A percentile compares a stretch with the other conserved stretches of the same genome.
Evolutionary conservation across 1,140 invertebrate species (phyloP).

Genomic region (Sitophilus oryzae): DNA sequence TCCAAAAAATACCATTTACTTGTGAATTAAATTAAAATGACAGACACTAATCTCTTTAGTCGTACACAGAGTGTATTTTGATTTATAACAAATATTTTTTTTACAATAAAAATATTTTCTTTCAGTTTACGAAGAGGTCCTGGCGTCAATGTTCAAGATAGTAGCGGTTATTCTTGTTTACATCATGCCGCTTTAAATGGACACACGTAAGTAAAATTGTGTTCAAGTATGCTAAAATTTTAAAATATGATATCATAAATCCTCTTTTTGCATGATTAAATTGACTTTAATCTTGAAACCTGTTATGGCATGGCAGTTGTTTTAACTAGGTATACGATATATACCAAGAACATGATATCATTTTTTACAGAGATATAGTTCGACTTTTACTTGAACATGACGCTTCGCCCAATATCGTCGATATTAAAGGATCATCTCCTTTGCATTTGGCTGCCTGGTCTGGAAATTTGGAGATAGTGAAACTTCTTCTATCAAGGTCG

Average conservation of each 20-base stretch:
- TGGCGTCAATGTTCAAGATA: slow-evolving; percentile 88
- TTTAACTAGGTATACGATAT: neutral
- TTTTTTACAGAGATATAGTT: slow-evolving; percentile 73
- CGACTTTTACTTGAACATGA: slow-evolving; percentile 77
- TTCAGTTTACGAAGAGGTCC: slow-evolving; percentile 78
- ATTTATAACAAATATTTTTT: neutral
- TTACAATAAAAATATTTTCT: slow-evolving; percentile 33
- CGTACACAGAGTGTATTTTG: neutral
- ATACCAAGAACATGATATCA: slow-evolving; percentile 2
- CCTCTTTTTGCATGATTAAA: no score
- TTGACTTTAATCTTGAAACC: slow-evolving; percentile 1
- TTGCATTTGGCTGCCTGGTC: slow-evolving; percentile 87
- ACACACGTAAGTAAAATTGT: slow-evolving; percentile 69
- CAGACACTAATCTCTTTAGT: no score
- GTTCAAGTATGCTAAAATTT: no score
- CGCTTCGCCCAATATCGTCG: slow-evolving; percentile 81
- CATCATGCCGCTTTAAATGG: slow-evolving; percentile 93
- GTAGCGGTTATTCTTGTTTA: slow-evolving; percentile 89
- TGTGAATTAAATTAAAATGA: no score
- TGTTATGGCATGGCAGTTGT: neutral
- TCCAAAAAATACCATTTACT: no score
- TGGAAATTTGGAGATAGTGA: slow-evolving; percentile 77
- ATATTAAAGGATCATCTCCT: slow-evolving; percentile 78
- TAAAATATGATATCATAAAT: no score
- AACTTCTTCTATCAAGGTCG: slow-evolving; percentile 67